Conservation (phyloP, 1,140 invertebrate species). For the Heliothis subflexa region DNA sequence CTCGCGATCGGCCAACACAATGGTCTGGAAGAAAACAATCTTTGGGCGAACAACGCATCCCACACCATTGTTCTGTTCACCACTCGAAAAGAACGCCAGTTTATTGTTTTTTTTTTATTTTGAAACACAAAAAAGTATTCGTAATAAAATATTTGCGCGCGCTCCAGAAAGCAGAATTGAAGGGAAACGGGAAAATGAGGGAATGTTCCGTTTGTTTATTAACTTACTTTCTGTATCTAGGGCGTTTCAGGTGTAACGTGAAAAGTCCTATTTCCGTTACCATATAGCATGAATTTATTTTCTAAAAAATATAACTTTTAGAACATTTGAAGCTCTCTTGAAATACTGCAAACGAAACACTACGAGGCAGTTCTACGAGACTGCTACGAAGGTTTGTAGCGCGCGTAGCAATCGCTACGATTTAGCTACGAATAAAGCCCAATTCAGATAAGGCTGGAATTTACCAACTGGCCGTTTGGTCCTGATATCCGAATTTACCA, state of each 20-base stretch:
- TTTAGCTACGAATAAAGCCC: constrained; percentile 23
- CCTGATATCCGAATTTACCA: constrained; percentile 28
- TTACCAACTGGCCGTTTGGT: constrained; percentile 5
- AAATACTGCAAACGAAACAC: not conserved
- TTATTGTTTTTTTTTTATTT: constrained; percentile 54
- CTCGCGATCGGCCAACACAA: constrained; percentile 60
- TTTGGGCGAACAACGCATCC: constrained; percentile 53
- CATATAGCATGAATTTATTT: not conserved
- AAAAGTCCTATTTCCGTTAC: not conserved
- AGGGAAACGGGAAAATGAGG: constrained; percentile 14
- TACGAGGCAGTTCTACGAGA: constrained; percentile 17
- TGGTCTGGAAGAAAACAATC: constrained; percentile 65
- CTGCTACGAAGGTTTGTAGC: constrained; percentile 34
- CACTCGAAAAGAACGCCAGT: constrained; percentile 39
- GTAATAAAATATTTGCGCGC: constrained; percentile 45
- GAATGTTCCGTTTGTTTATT: constrained; percentile 10
- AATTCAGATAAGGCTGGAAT: constrained; percentile 27
- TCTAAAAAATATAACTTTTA: not conserved
- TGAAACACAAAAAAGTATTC: constrained; percentile 30
- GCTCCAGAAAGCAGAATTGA: constrained; percentile 25
- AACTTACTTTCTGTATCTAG: constrained; percentile 16
- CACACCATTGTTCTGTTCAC: constrained; percentile 49
- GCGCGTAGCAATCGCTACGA: constrained; percentile 31
- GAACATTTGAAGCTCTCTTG: not conserved
- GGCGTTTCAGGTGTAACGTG: not conserved